Evolutionary conservation across 30 jellyfish, hydroid and myxozoan genomes (phyloP).

Genomic region (Chrysaora quinquecirrha): DNA sequence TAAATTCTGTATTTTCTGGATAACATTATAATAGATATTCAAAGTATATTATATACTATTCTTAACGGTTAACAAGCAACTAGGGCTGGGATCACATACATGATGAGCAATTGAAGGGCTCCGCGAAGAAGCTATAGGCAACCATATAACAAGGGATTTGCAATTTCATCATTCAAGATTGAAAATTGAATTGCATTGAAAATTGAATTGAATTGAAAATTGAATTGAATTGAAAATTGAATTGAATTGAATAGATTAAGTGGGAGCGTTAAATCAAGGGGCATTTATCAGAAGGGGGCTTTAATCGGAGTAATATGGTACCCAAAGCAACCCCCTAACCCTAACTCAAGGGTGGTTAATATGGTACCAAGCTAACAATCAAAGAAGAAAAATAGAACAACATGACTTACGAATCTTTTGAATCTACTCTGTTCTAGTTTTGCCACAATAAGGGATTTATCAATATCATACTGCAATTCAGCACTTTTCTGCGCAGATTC

Average conservation of each 20-base stretch:
- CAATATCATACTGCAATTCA: conserved; percentile 80
- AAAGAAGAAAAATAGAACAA: too few species aligned
- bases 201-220: too few species aligned
- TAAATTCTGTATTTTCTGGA: background rate
- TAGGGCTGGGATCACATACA: too few species aligned
- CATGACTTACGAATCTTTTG: conserved; percentile 64
- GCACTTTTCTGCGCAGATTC: conserved; percentile 80
- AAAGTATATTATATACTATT: background rate
- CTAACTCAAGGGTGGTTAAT: too few species aligned
- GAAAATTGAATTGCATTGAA: background rate
- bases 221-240: too few species aligned
- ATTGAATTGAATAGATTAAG: too few species aligned
- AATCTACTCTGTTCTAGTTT: conserved; percentile 65
- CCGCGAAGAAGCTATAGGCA: background rate
- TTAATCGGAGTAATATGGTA: too few species aligned
- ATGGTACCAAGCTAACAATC: too few species aligned
- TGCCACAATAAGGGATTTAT: conserved; percentile 66
- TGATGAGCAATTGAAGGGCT: background rate
- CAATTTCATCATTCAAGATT: background rate
- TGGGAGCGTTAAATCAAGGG: too few species aligned
- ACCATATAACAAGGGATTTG: background rate
- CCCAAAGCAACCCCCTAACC: too few species aligned
- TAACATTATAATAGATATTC: background rate
- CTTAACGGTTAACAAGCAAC: background rate
- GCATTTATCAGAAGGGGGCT: too few species aligned